phyloP scores from a whole-genome alignment of 1,140 invertebrate genomes.

The Megathymus violae region DNA sequence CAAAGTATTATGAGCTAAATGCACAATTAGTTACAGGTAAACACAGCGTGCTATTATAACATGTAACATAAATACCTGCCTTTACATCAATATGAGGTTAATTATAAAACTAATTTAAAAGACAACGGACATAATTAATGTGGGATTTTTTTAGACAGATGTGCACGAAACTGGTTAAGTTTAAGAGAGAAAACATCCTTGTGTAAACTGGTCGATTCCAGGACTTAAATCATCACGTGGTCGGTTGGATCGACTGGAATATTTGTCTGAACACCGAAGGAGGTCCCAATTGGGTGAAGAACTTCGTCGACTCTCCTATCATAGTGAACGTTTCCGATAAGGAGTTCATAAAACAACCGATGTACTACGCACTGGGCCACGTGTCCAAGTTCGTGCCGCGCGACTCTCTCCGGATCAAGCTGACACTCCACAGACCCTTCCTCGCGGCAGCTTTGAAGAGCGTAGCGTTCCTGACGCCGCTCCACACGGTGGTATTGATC shows the following conservation, averaged over 20 bases:
- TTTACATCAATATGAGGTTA: no score
- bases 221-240: constrained; percentile 88
- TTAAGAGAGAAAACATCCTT: no score
- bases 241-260: constrained; percentile 96
- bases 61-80: no score
- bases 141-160: no score
- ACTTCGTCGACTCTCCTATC: constrained; percentile 91
- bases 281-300: constrained; percentile 91
- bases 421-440: constrained; percentile 36
- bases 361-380: constrained; percentile 94
- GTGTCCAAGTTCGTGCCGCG: constrained; percentile 92
- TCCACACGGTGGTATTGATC: constrained; percentile 52
- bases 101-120: no score
- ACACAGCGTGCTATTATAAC: no score
- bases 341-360: constrained; percentile 94
- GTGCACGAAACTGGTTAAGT: no score
- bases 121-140: no score
- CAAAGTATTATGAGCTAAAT: no score
- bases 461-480: constrained; percentile 58
- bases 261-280: constrained; percentile 89
- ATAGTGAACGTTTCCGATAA: constrained; percentile 86
- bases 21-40: no score
- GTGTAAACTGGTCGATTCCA: no score
- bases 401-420: constrained; percentile 84
- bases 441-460: constrained; percentile 35